phyloP scores from a whole-genome alignment of 2,113 vertebrate species.

The Oncorhynchus mykiss region DNA sequence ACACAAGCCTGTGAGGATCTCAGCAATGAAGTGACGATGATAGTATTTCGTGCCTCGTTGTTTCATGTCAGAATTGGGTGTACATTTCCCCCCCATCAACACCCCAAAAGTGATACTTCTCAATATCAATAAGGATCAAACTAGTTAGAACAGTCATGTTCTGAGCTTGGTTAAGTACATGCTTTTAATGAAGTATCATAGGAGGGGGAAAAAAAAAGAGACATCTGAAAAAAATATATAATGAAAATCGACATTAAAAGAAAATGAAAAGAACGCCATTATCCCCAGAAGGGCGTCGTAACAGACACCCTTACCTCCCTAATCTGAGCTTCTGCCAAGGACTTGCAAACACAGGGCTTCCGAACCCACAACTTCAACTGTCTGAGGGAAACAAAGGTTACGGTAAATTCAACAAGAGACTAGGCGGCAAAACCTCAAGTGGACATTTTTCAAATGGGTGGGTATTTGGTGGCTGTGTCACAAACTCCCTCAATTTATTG shows the following conservation, averaged over 20 bases:
- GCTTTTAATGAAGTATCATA: slow-evolving; percentile 43
- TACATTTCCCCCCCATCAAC: not conserved
- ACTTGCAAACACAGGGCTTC: not conserved
- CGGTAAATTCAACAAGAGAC: not conserved
- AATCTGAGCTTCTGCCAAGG: not conserved
- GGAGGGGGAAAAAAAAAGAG: slow-evolving; percentile 37
- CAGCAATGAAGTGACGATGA: not conserved
- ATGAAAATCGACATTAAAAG: slow-evolving; percentile 17
- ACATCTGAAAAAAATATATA: slow-evolving; percentile 26
- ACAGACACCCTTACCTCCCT: not conserved
- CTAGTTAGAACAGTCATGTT: slow-evolving; percentile 14
- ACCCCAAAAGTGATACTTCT: not conserved
- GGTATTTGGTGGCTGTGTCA: not conserved
- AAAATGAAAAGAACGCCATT: slow-evolving; percentile 27
- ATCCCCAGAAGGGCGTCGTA: not conserved
- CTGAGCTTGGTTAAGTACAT: slow-evolving; percentile 44
- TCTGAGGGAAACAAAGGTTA: not conserved
- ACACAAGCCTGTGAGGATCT: slow-evolving; percentile 19
- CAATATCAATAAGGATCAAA: not conserved
- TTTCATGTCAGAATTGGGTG: not conserved
- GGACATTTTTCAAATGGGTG: not conserved
- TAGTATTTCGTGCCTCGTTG: not conserved
- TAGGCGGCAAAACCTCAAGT: not conserved
- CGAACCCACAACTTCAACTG: not conserved
- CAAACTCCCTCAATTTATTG: not conserved